Evolutionary conservation across 2,888 invertebrate genomes (phyloP).

Genomic region (Sinohyriopsis cumingii): DNA sequence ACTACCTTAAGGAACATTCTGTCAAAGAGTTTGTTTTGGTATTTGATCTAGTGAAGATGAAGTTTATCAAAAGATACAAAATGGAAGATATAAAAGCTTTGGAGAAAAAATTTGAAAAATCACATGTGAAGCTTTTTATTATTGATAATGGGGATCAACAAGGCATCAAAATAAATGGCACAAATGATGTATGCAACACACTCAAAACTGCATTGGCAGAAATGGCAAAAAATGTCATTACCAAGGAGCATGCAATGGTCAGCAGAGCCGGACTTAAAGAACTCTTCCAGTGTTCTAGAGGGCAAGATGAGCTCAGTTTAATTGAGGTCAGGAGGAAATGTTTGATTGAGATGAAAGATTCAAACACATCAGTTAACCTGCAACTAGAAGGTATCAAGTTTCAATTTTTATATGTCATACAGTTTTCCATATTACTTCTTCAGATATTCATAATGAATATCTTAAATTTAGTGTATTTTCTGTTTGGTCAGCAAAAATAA

Average conservation of each 20-base stretch:
- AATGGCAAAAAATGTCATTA: constrained; percentile 14
- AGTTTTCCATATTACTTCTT: too few species aligned
- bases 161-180: constrained; percentile 24
- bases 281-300: constrained; percentile 12
- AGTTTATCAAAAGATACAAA: too few species aligned
- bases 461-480: too few species aligned
- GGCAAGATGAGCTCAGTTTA: constrained; percentile 4
- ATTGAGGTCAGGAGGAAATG: constrained; percentile 11
- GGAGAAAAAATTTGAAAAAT: too few species aligned
- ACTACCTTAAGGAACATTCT: constrained; percentile 23
- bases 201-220: constrained; percentile 12
- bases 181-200: constrained; percentile 25
- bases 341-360: too few species aligned
- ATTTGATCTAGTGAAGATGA: constrained; percentile 4
- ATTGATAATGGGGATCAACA: not conserved
- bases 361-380: too few species aligned
- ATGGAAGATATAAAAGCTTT: too few species aligned
- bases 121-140: too few species aligned
- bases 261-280: constrained; percentile 5
- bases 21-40: constrained; percentile 13
- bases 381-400: too few species aligned
- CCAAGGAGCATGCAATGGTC: constrained; percentile 11
- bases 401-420: too few species aligned
- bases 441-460: too few species aligned
- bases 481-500: too few species aligned